These are phyloP conservation scores for Dicyrtomina minuta DNA, from an alignment of 2,888 invertebrate species.

Conservation along the genomic window DNA sequence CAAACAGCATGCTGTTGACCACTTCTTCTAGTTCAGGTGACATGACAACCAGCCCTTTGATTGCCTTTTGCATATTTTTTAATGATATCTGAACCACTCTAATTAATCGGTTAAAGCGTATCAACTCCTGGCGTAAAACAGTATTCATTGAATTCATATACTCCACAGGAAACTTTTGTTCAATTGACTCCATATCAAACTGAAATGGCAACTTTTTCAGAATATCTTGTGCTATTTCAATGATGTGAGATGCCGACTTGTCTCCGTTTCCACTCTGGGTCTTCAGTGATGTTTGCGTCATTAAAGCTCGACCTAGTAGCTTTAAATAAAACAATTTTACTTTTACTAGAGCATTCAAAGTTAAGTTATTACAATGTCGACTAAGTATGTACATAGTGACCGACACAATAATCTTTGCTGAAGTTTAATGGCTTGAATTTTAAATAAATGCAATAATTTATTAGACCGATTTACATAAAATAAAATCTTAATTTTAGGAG, in stretches of 20 bases:
- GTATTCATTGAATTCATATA: conserved; percentile 91
- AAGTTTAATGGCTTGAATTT: too few relatives aligned
- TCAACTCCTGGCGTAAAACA: conserved; percentile 84
- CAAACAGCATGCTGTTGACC: conserved; percentile 76
- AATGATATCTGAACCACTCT: conserved; percentile 72
- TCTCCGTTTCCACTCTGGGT: conserved; percentile 13
- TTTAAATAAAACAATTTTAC: not conserved
- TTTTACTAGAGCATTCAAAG: not conserved
- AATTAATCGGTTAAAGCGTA: conserved; percentile 73
- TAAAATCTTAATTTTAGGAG: too few relatives aligned
- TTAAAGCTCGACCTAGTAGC: conserved; percentile 19
- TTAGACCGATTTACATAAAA: too few relatives aligned
- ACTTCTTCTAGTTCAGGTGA: conserved; percentile 82
- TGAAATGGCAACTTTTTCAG: conserved; percentile 64
- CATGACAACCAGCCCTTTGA: conserved; percentile 82
- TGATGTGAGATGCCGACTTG: conserved; percentile 55
- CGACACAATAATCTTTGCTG: too few relatives aligned
- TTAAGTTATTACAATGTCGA: too few relatives aligned
- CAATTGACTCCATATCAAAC: conserved; percentile 67
- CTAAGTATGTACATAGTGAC: too few relatives aligned
- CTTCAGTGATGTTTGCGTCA: conserved; percentile 64
- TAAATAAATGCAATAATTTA: too few relatives aligned
- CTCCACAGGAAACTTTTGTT: conserved; percentile 71
- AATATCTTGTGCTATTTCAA: conserved; percentile 30
- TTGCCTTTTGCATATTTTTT: conserved; percentile 76